Evolutionary conservation across 2,113 vertebrate genomes (phyloP).

Genomic region (Pseudopodoces humilis): DNA sequence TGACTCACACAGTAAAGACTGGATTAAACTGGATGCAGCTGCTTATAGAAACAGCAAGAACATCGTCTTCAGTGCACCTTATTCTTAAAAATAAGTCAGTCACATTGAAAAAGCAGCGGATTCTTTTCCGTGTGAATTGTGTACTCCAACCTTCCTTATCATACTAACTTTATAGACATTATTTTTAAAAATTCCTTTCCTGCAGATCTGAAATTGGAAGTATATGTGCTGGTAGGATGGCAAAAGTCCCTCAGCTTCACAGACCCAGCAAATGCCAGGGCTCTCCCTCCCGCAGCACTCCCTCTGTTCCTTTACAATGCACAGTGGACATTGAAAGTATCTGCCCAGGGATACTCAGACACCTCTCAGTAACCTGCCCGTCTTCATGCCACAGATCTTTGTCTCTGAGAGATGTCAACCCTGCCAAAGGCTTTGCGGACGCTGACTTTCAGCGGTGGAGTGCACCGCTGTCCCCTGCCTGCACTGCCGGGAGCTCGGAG

Average conservation of each 20-base stretch:
- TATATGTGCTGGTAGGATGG: not conserved
- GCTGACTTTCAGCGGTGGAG: accelerated
- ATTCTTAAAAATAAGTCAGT: not conserved
- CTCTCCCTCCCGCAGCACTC: not conserved
- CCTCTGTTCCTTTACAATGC: not conserved
- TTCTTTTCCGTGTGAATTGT: accelerated
- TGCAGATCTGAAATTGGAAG: not conserved
- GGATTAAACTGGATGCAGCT: not conserved
- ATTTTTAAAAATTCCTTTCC: not conserved
- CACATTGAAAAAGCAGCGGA: accelerated
- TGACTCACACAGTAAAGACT: not conserved
- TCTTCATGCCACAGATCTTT: accelerated
- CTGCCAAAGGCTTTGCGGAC: not conserved
- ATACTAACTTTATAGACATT: not conserved
- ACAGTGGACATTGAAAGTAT: accelerated
- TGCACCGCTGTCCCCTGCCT: not conserved
- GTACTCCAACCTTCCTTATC: not conserved
- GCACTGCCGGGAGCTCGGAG: not conserved
- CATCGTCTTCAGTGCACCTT: not conserved
- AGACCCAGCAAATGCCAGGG: not conserved
- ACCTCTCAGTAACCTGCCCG: not conserved
- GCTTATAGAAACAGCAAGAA: not conserved
- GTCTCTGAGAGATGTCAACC: not conserved
- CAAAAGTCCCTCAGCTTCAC: not conserved
- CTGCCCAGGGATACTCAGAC: too few species aligned